Percentiles rank a stretch among this genome's conserved stretches.
Evolutionary conservation across 2,888 invertebrate genomes (phyloP).

Genomic region (Dasysyrphus albostriatus): DNA sequence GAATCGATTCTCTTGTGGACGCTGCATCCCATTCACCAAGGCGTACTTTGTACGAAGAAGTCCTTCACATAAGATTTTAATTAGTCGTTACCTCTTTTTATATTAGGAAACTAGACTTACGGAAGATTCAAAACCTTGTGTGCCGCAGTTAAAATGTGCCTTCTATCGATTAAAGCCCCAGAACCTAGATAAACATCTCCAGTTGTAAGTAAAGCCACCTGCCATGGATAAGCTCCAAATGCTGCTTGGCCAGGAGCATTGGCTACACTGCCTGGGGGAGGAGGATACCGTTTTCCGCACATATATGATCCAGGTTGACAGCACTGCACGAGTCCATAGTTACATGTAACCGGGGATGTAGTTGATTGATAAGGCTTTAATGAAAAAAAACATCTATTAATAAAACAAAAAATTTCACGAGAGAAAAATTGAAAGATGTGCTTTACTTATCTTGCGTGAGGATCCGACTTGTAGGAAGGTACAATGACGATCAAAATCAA

Average conservation of each 20-base stretch:
- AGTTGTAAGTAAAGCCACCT: constrained; percentile 86
- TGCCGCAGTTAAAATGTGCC: constrained; percentile 89
- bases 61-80: constrained; percentile 74
- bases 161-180: constrained; percentile 88
- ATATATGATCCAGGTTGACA: constrained; percentile 81
- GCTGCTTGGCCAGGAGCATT: constrained; percentile 85
- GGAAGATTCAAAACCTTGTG: constrained; percentile 87
- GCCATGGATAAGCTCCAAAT: constrained; percentile 91
- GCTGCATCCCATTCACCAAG: constrained; percentile 91
- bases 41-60: constrained; percentile 86
- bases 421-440: neutral
- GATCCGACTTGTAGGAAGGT: neutral
- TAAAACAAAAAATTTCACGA: neutral
- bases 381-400: neutral
- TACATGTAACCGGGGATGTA: constrained; percentile 78
- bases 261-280: constrained; percentile 81
- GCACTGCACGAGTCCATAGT: constrained; percentile 79
- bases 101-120: constrained; percentile 83
- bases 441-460: neutral
- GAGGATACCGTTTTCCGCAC: constrained; percentile 81
- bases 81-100: neutral
- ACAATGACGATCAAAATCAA: neutral
- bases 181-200: constrained; percentile 89
- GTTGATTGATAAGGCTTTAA: constrained; percentile 60
- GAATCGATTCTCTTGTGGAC: constrained; percentile 87